Base-by-base conservation (phyloP, 2,113 vertebrate species). In the Nanger granti region DNA sequence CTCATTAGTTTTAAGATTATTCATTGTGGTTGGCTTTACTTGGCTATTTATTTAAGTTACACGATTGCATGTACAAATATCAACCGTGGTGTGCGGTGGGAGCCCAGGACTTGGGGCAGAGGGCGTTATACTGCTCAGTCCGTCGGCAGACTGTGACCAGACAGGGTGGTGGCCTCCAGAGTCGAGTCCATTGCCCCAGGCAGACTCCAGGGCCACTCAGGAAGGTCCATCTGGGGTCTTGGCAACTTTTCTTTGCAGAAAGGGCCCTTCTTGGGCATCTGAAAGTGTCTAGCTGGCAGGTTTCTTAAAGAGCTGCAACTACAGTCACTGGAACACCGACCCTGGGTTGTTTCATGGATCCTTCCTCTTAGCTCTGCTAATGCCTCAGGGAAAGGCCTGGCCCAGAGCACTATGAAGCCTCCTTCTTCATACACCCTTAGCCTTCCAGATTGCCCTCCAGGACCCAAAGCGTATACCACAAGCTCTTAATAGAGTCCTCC, bases 181-280 rank as follows among this genome's bases (percentile, higher is more conserved):
- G 47, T 34, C 0, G 0, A 86, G 49, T 11, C 13, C 20, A 15
- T 52, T 54, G 34, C 2, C 17, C 1, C 0, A 0, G 47, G 18
- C 49, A 52, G 31, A 64, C 13, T 31, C 5, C 47, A 34, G 34
- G 31, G n/a, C 37, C 10, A 17, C 62, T 80, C 62, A 31, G 52
- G 31, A 93, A 57, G 79, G 29, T 59, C 29, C 69, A 28, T 15
- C 1, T 18, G 8, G 13, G 28, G 28, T 20, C 44, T 47, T 49
- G 73, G 66, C 14, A 7, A 52, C 47, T 82, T 24, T 64, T 31
- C 29, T 60, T 89, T 52, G 37, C 47, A 47, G 47, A 47, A 47
- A 9, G 47, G 47, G 47, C 47, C 76, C 44, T 93, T 73, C 26
- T 28, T 26, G 37, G 59, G 55, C 14, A 57, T 34, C 80, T 54